Evolutionary conservation across 2,888 invertebrate genomes (phyloP), one percentile per base, ranked within the genome.

Genomic region (Dryobotodes eremita): DNA sequence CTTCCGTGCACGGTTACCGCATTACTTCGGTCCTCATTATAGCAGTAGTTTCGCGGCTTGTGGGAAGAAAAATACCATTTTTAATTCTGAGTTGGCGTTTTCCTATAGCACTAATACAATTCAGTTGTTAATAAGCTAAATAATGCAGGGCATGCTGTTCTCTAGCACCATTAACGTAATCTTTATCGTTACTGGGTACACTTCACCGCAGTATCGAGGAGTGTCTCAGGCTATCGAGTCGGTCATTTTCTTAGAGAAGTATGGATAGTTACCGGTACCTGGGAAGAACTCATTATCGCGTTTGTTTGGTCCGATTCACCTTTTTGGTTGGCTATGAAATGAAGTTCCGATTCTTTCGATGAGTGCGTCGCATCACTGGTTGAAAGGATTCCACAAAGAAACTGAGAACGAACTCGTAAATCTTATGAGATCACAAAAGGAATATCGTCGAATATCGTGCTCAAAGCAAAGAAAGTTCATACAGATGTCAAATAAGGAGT

Each of bases 241-340:
- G 17, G 87, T 90, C 3, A 87, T 89, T 69, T 89, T 88, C 53
- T 90, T 72, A 89, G 82, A 82, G 85, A 90, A 31, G 79, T 90
- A n/a, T 91, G 88, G 90, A 83, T 90, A 53, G 88, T 89, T 26
- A 89, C 88, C 55, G 90, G 90, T 31, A 91, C 76, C 23, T 50
- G 88, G 86, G 87, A 90, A 86, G 72, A 88, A 88, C 48, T 87
- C 13, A 69, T 89, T 73, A 88, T 89, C 20, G 80, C 77, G 61
- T 83, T 90, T 42, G 64, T 81, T 73, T 85, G 87, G 88, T 86
- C 89, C 8, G 85, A 89, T 71, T 91, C 87, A 65, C 91, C 88
- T 13, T 88, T 86, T 53, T 92, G 89, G 92, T 79, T 90, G 42
- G 91, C 90, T 7, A 88, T 89, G 73, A 91, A 89, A 77, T 89